Evolutionary conservation across 1,140 invertebrate genomes (phyloP), one percentile per base, ranked within the genome.

Genomic region (Papilio helenus): DNA sequence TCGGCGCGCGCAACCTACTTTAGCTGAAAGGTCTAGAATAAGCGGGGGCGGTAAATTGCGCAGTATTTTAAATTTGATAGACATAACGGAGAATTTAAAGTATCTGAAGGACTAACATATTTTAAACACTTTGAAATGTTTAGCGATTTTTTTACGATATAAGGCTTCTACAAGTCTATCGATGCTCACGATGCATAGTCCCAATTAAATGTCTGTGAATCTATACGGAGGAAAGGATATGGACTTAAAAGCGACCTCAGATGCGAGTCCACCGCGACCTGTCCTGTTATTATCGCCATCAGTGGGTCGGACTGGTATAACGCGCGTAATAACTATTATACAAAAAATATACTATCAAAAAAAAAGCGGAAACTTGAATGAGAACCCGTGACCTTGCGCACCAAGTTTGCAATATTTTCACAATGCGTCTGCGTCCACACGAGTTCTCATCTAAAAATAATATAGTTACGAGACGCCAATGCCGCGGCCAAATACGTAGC

Each of bases 401-500:
- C 51, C 23, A 23, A n/a, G 29, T 34, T 58, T 58, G 49, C 49
- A 76, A 76, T 58, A 76, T 76, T 58, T 76, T 76, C 49, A 49
- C 73, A 18, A 49, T 58, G 46, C 49, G 49, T 39, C 73, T 26
- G 4, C 73, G 73, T 55, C 73, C 49, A 76, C 16, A 18, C 20
- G 49, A 23, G 46, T 76, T 76, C 49, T 55, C 29, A 72, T 72
- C 82, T 87, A 87, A 87, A 87, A 82, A 87, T 87, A 87, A 82
- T 82, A 79, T 12, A 72, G 74, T 82, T 80, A 78, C 81, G 80
- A 85, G 81, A 84, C 84, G 84, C 83, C 83, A 85, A 85, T 85
- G 82, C 83, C 83, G 84, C 83, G 84, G 88, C 83, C 86, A 84
- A 83, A 83, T 82, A 78, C 80, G 82, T 84, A 83, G 76, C 82